Base-by-base conservation (phyloP, 2,888 invertebrate genomes). In the Hecatera dysodea region DNA sequence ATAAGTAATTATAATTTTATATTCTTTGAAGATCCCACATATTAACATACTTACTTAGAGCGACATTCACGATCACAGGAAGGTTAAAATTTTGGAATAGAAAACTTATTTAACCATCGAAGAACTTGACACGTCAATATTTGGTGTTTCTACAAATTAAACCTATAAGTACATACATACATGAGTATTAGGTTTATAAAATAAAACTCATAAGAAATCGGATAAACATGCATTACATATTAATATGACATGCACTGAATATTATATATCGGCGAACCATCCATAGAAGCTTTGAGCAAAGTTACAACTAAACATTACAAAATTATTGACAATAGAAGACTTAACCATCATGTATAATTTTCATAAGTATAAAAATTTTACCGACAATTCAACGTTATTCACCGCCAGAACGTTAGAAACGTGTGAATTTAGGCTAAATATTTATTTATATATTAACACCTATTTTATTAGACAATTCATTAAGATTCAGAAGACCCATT, bases 31-130 rank as follows among this genome's bases (percentile, higher is more conserved):
- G 93, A 92, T 92, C 84, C 90, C 93, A 94, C 91, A 89, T 94
- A 92, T 89, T 92, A 87, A 91, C 90, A 91, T 92, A 92, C 89
- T 88, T 92, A 92, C 89, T 88, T 92, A 92, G 92, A 94, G 91
- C 92, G 92, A 94, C 93, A 92, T 92, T 89, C 94, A 96, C 95
- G 87, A 94, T 94, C 95, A 95, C 95, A 95, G 95, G 95, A 94
- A 95, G 93, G 93, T 93, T 90, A 92, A 95, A 94, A 93, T 90
- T 91, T 92, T 91, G 93, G 95, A 93, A 95, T 95, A 95, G 90
- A 94, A 95, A 96, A 95, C 91, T 92, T 93, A 93, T 92, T 87
- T 88, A 89, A 90, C 83, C 88, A 89, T 90, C 83, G 85, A 89
- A 92, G 89, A 92, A 88, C 83, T 88, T 90, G 88, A 91, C 90